A percentile compares a stretch with the other conserved stretches of the same genome.
Conservation (phyloP, 2,113 vertebrate species). For the Semnopithecus entellus region DNA sequence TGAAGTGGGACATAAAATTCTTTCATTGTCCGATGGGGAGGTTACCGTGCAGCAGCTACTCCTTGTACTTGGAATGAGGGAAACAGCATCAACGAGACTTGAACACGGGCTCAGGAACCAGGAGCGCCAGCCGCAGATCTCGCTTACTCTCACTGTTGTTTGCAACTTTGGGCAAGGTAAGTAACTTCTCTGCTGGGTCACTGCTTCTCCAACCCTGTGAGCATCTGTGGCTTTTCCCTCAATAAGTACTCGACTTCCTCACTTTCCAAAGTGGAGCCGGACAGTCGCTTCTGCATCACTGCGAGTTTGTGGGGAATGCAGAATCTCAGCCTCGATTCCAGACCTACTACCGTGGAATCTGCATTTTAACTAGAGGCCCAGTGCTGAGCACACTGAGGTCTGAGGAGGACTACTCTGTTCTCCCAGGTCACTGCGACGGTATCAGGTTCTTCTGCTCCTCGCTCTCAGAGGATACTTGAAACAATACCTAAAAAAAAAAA, state of each 20-base stretch:
- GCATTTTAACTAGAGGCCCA: not conserved
- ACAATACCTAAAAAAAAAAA: not conserved
- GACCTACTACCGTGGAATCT: not conserved
- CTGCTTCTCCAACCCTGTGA: not conserved
- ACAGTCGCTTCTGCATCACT: fast-evolving
- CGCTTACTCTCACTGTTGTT: fast-evolving
- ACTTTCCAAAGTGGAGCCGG: not conserved
- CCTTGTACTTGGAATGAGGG: not conserved
- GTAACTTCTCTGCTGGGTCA: not conserved
- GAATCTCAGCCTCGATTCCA: not conserved
- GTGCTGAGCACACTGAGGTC: not conserved
- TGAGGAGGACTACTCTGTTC: not conserved
- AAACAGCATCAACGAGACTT: not conserved
- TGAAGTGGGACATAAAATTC: not conserved
- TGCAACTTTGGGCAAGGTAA: not conserved
- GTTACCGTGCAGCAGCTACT: not conserved
- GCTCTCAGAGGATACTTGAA: not conserved
- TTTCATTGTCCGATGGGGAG: not conserved
- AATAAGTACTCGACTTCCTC: not conserved
- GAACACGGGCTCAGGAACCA: not conserved
- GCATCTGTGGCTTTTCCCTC: not conserved
- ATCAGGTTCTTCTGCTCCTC: not conserved
- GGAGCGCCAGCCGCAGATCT: fast-evolving
- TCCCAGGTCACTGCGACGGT: not conserved
- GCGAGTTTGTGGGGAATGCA: not conserved